phyloP scores from a whole-genome alignment of 2,797 vertebrate species.

The Babyrousa celebensis region DNA sequence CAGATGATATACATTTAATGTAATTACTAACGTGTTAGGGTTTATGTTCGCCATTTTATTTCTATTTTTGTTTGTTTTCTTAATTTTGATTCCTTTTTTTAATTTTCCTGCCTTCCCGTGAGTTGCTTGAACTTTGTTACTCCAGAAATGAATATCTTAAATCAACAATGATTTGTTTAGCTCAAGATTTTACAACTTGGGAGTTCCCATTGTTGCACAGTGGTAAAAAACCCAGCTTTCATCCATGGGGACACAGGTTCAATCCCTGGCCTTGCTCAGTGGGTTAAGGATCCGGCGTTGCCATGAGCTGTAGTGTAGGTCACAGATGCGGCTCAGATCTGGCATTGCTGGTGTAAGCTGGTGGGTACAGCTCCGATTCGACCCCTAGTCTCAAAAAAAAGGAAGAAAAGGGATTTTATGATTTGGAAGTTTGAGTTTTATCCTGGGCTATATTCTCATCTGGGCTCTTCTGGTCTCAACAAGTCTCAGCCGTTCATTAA shows the following conservation, averaged over 20 bases:
- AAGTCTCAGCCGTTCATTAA: not conserved
- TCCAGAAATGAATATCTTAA: not conserved
- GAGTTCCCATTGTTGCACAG: too few species aligned
- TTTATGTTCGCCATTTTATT: not conserved
- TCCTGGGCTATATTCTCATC: not conserved
- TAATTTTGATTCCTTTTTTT: not conserved
- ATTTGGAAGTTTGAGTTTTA: not conserved
- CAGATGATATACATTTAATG: too few species aligned
- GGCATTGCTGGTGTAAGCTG: too few species aligned
- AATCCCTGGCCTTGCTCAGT: too few species aligned
- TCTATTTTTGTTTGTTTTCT: not conserved
- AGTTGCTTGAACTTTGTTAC: not conserved
- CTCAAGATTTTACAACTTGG: not conserved
- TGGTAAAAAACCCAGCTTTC: too few species aligned
- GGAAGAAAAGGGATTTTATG: not conserved
- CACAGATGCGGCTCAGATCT: too few species aligned
- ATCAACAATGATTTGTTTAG: not conserved
- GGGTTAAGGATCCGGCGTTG: too few species aligned
- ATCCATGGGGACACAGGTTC: too few species aligned
- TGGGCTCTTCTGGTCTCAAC: not conserved
- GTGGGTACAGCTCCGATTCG: too few species aligned
- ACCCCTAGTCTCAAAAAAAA: too few species aligned
- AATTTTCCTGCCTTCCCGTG: not conserved
- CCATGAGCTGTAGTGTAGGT: too few species aligned
- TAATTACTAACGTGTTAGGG: too few species aligned